Percentiles rank a stretch among this genome's conserved stretches.
These are phyloP conservation scores for Cantharis rufa DNA, from an alignment of 2,888 invertebrate genomes.

Conservation along the genomic window DNA sequence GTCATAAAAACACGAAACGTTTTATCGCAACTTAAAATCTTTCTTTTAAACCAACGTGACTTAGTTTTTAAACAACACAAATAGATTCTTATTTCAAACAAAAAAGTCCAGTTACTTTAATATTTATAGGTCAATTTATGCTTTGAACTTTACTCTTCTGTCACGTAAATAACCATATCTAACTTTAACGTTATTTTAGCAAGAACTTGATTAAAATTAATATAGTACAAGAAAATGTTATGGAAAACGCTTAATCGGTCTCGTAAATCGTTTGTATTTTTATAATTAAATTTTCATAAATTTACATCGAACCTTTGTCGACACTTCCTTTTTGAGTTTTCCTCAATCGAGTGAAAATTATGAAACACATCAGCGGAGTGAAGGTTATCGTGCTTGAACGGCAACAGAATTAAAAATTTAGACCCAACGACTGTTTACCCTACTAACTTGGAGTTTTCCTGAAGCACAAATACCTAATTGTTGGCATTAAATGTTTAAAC, in stretches of 20 bases:
- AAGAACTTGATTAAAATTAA: background rate
- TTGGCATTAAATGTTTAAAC: background rate
- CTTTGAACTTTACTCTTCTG: constrained; percentile 10
- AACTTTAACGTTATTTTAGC: background rate
- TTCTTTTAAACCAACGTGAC: background rate
- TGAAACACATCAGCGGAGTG: background rate
- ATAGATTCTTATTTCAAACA: constrained; percentile 11
- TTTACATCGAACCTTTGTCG: background rate
- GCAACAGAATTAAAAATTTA: background rate
- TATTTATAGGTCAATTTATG: constrained; percentile 20
- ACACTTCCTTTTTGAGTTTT: background rate
- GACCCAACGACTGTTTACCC: background rate
- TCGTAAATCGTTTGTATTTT: background rate
- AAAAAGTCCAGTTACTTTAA: constrained; percentile 14
- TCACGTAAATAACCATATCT: background rate
- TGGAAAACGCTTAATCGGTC: background rate
- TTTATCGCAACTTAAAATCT: background rate
- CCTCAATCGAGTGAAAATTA: background rate
- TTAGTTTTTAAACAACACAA: constrained; percentile 14
- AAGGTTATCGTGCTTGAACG: background rate
- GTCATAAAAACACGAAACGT: background rate
- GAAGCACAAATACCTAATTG: background rate
- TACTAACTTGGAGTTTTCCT: background rate
- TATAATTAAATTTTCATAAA: background rate
- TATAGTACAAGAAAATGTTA: background rate